These are phyloP conservation scores for Tupaia chinensis DNA, from an alignment of 2,113 vertebrate species.

Conservation along the genomic window DNA sequence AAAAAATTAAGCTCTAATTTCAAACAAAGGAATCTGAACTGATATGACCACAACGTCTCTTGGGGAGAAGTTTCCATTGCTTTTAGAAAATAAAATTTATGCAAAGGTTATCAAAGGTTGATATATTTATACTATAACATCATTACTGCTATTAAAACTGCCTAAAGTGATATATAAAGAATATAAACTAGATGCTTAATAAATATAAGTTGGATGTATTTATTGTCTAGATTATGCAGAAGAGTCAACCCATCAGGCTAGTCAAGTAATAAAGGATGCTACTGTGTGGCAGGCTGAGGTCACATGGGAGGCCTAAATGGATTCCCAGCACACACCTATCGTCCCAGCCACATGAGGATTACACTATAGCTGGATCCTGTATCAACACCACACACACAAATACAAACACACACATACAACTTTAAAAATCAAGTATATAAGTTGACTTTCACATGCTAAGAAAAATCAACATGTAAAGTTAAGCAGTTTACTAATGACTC, in stretches of 20 bases:
- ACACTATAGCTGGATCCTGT: too few species aligned
- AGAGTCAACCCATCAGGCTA: neutral
- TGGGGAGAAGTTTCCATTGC: neutral
- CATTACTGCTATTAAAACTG: constrained; percentile 22
- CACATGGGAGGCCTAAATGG: too few species aligned
- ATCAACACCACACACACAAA: too few species aligned
- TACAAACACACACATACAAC: too few species aligned
- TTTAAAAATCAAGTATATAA: neutral
- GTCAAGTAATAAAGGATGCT: neutral
- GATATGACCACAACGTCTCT: neutral
- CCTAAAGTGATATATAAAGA: neutral
- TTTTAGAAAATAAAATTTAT: constrained; percentile 46
- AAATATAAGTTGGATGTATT: neutral
- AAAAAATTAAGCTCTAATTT: neutral
- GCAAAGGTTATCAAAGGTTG: constrained; percentile 7
- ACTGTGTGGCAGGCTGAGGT: too few species aligned
- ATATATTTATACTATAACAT: neutral
- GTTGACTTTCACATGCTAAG: neutral
- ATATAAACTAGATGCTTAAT: neutral
- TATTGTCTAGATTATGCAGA: neutral
- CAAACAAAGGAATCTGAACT: constrained; percentile 23
- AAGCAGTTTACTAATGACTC: neutral
- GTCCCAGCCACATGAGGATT: too few species aligned
- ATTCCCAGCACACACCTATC: too few species aligned
- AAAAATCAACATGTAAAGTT: neutral